Percentiles rank a stretch among this genome's conserved stretches.
Conservation (phyloP, 2,888 invertebrate genomes). For the Drosophila hawaiiensis region DNA sequence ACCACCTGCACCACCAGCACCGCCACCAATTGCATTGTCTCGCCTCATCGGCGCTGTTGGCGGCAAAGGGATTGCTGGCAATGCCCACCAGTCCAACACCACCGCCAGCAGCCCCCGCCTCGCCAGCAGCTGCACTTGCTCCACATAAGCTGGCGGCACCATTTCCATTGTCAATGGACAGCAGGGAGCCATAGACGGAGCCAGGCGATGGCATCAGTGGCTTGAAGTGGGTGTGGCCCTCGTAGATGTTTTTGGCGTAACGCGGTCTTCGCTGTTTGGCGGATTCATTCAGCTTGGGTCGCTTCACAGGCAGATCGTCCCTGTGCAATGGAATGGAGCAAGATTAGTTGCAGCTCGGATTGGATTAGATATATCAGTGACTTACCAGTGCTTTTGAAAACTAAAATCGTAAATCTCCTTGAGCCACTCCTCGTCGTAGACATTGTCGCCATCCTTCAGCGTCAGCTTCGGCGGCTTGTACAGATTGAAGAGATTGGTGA, state of each 20-base stretch:
- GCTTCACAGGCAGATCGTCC: conserved; percentile 96
- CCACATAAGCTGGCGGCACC: conserved; percentile 21
- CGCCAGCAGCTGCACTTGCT: conserved; percentile 8
- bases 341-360: background rate
- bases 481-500: conserved; percentile 83
- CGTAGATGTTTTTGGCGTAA: conserved; percentile 87
- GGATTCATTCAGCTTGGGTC: conserved; percentile 89
- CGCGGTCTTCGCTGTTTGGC: conserved; percentile 85
- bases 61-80: conserved; percentile 45
- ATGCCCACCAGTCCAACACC: conserved; percentile 77
- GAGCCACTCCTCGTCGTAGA: conserved; percentile 92
- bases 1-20: conserved; percentile 15
- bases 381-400: conserved; percentile 93
- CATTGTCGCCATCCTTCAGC: conserved; percentile 91
- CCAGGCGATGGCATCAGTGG: conserved; percentile 85
- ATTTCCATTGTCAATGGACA: conserved; percentile 71
- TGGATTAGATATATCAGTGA: conserved; percentile 41
- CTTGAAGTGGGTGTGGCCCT: conserved; percentile 87
- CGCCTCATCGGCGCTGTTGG: conserved; percentile 47
- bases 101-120: conserved; percentile 35
- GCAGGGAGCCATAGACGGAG: conserved; percentile 79
- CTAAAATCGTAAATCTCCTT: conserved; percentile 95
- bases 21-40: conserved; percentile 59
- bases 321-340: conserved; percentile 83
- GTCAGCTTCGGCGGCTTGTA: conserved; percentile 92